Evolutionary conservation across 1,140 invertebrate genomes (phyloP), one percentile per base, ranked within the genome.

Genomic region (Bombus terrestris): DNA sequence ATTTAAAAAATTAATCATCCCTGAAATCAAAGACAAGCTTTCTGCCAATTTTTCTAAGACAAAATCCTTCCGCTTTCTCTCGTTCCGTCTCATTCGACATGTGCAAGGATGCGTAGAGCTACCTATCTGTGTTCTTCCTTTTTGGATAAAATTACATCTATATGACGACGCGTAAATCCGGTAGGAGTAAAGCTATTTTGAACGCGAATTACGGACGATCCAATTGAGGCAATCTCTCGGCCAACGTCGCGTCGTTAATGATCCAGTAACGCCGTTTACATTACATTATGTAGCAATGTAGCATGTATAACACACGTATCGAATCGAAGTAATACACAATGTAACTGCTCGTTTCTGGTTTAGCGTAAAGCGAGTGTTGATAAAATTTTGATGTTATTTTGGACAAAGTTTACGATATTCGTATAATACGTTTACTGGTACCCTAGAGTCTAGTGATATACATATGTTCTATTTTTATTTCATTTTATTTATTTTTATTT

Each of bases 181-280:
- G 13, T 12, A 18, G 32, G 10, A 39, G 18, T 10, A 5, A 15
- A 47, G 35, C 59, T 62, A 76, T 83, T 83, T 83, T 68, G 81
- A 76, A 83, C 81, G 37, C 41, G 32, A 83, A 83, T 83, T 66
- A 76, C 32, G 32, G 59, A 25, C 73, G 59, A 59, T 83, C 73
- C 66, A 83, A 83, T 83, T 76, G 66, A 83, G 59, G 35, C 73
- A 76, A 83, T 83, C 62, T 76, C 81, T 76, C 32, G 57, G 15
- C 32, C 59, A 76, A 83, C 73, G 43, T 83, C 59, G 73, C 73
- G 43, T 83, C 59, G 73, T 75, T 83, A 83, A 83, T 83, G 81
- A 83, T 83, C 81, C 72, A 76, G 81, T 83, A 76, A 83, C 73
- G 73, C 81, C 73, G 72, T 75, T 76, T 76, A 83, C 81, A 68